A percentile compares a stretch with the other conserved stretches of the same genome.
These are phyloP conservation scores for Otolemur garnettii DNA, from an alignment of 2,113 vertebrate genomes.

Conservation along the genomic window DNA sequence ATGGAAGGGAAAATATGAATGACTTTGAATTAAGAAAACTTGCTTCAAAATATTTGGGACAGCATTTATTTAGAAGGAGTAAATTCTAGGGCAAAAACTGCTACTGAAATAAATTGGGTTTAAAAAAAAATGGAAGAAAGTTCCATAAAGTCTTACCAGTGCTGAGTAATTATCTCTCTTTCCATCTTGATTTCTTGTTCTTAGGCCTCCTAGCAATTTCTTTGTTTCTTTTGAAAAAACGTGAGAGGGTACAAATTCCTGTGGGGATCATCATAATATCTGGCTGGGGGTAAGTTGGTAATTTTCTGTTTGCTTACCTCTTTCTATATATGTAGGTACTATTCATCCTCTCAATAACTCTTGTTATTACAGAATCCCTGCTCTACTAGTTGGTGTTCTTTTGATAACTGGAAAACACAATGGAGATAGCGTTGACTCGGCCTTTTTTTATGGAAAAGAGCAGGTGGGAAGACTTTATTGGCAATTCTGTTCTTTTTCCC, in stretches of 20 bases:
- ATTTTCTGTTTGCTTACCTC: background rate
- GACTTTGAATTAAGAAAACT: slow-evolving; percentile 46
- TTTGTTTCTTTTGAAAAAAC: slow-evolving; percentile 92
- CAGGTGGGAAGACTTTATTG: slow-evolving; percentile 90
- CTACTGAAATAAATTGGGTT: background rate
- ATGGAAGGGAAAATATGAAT: slow-evolving; percentile 10
- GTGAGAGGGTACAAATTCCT: slow-evolving; percentile 90
- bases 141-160: background rate
- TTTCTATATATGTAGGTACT: background rate
- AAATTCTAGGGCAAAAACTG: slow-evolving; percentile 39
- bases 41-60: slow-evolving; percentile 33
- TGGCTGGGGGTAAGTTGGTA: slow-evolving; percentile 96
- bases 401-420: slow-evolving; percentile 91
- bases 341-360: slow-evolving; percentile 34
- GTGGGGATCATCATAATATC: slow-evolving; percentile 90
- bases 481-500: slow-evolving; percentile 44
- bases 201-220: slow-evolving; percentile 95
- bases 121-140: background rate
- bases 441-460: slow-evolving; percentile 95
- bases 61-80: slow-evolving; percentile 35
- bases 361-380: slow-evolving; percentile 90
- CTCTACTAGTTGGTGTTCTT: slow-evolving; percentile 90
- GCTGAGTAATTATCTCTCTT: slow-evolving; percentile 33
- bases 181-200: slow-evolving; percentile 61
- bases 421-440: slow-evolving; percentile 90